Conservation (phyloP, 2,113 vertebrate species). For the Oceanodroma tethys region DNA sequence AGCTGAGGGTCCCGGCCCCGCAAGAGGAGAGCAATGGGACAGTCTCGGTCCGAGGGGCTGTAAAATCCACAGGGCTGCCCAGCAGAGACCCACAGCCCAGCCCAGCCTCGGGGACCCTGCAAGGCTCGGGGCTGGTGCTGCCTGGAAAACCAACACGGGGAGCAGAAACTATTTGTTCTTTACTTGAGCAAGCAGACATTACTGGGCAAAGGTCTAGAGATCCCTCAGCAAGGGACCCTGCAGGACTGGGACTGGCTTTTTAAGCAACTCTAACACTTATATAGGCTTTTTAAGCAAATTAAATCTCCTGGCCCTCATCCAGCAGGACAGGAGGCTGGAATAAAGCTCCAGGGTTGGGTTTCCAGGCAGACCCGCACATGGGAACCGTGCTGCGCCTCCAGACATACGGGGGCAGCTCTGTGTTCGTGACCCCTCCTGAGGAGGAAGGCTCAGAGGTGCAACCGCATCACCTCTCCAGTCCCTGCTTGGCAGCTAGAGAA, state of each 20-base stretch:
- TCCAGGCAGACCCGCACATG: not conserved
- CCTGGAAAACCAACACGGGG: not conserved
- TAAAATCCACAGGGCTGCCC: not conserved
- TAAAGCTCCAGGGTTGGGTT: not conserved
- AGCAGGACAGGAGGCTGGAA: not conserved
- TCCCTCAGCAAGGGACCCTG: not conserved
- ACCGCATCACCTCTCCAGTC: fast-evolving
- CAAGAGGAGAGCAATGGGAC: fast-evolving
- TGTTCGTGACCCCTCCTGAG: fast-evolving
- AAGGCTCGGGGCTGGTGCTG: not conserved
- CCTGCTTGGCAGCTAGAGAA: not conserved
- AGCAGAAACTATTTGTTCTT: not conserved
- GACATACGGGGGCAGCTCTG: fast-evolving
- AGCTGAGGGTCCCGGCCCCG: not conserved
- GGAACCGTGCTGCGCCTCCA: not conserved
- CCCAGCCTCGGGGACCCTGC: too few species aligned
- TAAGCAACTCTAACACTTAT: fast-evolving
- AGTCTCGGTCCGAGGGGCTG: not conserved
- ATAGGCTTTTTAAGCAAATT: fast-evolving
- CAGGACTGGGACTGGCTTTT: not conserved
- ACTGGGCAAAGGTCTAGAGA: not conserved
- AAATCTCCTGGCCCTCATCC: not conserved
- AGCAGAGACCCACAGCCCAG: not conserved
- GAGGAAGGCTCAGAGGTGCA: not conserved
- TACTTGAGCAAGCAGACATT: fast-evolving